Evolutionary conservation across 2,888 invertebrate genomes (phyloP), one percentile per base, ranked within the genome.

Genomic region (Dasysyrphus tricinctus): DNA sequence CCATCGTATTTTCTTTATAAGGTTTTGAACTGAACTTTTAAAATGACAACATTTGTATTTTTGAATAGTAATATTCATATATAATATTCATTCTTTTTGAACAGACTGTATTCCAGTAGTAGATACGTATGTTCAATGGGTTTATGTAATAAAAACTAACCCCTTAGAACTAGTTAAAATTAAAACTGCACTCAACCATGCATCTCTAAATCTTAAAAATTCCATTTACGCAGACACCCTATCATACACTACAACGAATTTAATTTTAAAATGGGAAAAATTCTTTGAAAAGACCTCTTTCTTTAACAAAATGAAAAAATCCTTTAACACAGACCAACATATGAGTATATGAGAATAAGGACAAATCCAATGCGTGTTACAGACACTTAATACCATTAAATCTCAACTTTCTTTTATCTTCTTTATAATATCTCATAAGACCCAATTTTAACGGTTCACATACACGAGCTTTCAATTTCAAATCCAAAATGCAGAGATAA

Each of bases 341-440:
- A 12, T n/a, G n/a, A n/a, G n/a, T n/a, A n/a, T 42, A 14, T 42
- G 12, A n/a, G 9, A 24, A 65, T 9, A 39, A 29, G 29, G 24
- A 39, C 19, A 37, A 29, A 24, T n/a, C 5, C 54, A 29, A 39
- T 54, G 69, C 37, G 51, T 69, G 69, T 39, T 54, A n/a, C 7
- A 69, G 39, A 69, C 51, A 39, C 54, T 67, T 67, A 49, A 67
- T 67, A 2, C 16, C 16, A 39, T 42, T 39, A 39, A 54, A 54
- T 51, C 51, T 69, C 24, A 54, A 37, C 19, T 67, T 54, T 54
- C 6, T 39, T 42, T 3, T 32, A 32, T 47, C 9, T 32, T n/a
- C n/a, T 29, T n/a, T 7, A 39, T 24, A 29, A 24, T 39, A 54
- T 54, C 29, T n/a, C 69, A 39, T 39, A 42, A 69, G 29, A 39